Base-by-base conservation (phyloP, 2,888 invertebrate species). In the Lepetodrilus schrolli region DNA sequence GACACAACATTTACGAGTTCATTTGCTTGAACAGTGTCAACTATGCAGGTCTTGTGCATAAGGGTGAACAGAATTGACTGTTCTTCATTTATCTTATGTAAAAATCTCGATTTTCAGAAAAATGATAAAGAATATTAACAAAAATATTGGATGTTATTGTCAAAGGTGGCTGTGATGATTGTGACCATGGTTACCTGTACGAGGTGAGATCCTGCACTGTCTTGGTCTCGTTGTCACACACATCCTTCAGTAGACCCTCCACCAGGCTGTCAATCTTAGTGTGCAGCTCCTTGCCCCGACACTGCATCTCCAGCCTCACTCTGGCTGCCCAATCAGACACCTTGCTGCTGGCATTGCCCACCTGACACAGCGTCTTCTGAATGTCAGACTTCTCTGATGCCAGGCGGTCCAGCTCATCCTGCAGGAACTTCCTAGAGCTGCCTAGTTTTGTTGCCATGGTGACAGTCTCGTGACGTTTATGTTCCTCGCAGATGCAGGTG, bases 401-500 rank as follows among this genome's bases (percentile, higher is more conserved):
- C 2, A 83, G 74, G 7, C 77, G 72, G 38, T 86, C 86, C 1
- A 84, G 77, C 21, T 85, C 83, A 36, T 72, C 71, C 50, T 85
- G 84, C n/a, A 87, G 78, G 49, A 78, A 66, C 66, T 80, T 80
- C 36, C 79, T 77, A 10, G 83, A 77, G 0, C 76, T 74, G 34
- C 80, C 78, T 5, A 87, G 77, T 68, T 85, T 85, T 26, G 82
- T 81, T 8, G 75, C 77, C 50, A 87, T 66, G 4, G 86, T 83
- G 51, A 83, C 78, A 10, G 84, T 83, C 26, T 80, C 78, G 70
- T 87, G 87, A 36, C 79, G 79, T 68, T 79, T 83, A 75, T 87
- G 87, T 8, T 71, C 66, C 17, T 83, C 82, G 58, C 84, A 84
- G 5, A 82, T 81, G 76, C 87, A 87, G 4, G 79, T 79, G 26